Base-by-base conservation (phyloP, 2,113 vertebrate species). In the Pseudorectes ferrugineus region DNA sequence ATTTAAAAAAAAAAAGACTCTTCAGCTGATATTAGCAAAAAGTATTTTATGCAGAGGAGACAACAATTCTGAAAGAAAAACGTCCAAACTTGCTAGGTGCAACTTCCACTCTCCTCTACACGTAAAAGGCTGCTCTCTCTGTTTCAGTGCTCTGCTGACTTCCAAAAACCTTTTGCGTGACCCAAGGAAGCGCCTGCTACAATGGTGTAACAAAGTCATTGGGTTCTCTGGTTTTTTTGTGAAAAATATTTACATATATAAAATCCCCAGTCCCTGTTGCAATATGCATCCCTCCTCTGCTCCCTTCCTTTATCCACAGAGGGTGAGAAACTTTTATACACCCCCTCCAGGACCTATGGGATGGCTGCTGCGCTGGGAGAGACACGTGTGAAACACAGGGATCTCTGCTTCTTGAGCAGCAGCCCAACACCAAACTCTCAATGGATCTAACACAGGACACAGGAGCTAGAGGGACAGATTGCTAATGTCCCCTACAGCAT, bases 41-140 rank as follows among this genome's bases (percentile, higher is more conserved):
- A 71, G 6, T n/a, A 45, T 88, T 95, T 95, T 75, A 54, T 65
- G 49, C 52, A 91, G 67, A 70, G 38, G 31, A 89, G 49, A 51
- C 33, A 86, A 89, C 21, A 77, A 23, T 51, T 68, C 23, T 49
- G 54, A 90, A 62, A 79, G 7, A 45, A 88, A 65, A 45, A 54
- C 33, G 9, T 54, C 25, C 5, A 6, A 16, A 74, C 0, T 0
- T 51, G 21, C 58, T 75, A 5, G 12, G 38, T 2, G 1, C 14
- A 35, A 57, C 52, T 83, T 62, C n/a, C 35, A n/a, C 25, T 77
- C 35, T 81, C 9, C 38, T 68, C 48, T 46, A 40, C 29, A 35
- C 1, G 18, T 14, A 43, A 77, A 75, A 85, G 24, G 3, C 26
- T 75, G 18, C 12, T 59, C 12, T 67, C 28, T 61, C 19, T 42